Evolutionary conservation across 2,113 vertebrate genomes (phyloP), one percentile per base, ranked within the genome.

Genomic region (Peucedramus taeniatus): DNA sequence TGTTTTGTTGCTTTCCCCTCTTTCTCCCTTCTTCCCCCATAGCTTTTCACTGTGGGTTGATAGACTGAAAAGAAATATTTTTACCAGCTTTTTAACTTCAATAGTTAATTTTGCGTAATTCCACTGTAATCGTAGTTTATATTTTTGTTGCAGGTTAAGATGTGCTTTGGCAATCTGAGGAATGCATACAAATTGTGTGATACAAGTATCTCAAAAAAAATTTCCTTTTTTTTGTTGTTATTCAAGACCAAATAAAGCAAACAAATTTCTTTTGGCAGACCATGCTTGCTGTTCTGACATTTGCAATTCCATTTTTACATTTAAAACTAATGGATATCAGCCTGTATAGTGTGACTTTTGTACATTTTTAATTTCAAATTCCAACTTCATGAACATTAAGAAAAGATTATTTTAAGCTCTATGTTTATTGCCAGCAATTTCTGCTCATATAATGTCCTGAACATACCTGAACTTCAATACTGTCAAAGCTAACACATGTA

Each of bases 141-240:
- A 74, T 56, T 28, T 87, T 81, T 79, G 56, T 89, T 42, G 11
- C 15, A 24, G 6, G 49, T 75, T 87, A 82, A 64, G 16, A 4
- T 24, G 39, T 53, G 49, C 35, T 74, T 89, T 60, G 70, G 68
- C 9, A 85, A 56, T 84, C 40, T 65, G 17, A 75, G 49, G 15
- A 61, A 74, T 16, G 4, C 72, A 51, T 13, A 50, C 4, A 45
- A 68, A 64, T 30, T 28, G 3, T 42, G 19, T 33, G 5, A 50
- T 45, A 37, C 2, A 79, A 47, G 21, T 47, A 61, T 45, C 15
- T 59, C 35, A 45, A 57, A 51, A 42, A 57, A 65, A 24, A 6
- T 1, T 2, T 0, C 0, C 2, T 7, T 44, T n/a, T 30, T 50
- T 49, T n/a, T 40, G 2, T 10, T 50, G 1, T 24, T 63, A 28